Conservation (phyloP, 2,797 vertebrate genomes). For the Propithecus deckenii region DNA sequence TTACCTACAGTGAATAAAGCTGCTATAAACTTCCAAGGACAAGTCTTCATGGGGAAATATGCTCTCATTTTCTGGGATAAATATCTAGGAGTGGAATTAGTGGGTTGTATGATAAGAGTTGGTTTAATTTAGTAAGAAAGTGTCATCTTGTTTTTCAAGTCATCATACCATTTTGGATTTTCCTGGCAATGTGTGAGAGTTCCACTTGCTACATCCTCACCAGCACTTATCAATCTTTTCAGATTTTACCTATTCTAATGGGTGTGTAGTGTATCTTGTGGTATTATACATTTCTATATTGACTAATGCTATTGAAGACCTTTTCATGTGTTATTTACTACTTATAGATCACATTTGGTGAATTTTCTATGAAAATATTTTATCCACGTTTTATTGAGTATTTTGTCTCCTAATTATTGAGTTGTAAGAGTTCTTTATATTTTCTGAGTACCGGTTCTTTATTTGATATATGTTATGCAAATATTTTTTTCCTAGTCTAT, state of each 20-base stretch:
- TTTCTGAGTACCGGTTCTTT: background rate
- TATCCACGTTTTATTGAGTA: background rate
- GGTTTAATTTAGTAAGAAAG: background rate
- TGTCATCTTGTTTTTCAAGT: background rate
- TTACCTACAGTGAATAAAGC: background rate
- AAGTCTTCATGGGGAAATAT: background rate
- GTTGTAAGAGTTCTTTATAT: background rate
- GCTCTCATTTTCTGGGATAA: background rate
- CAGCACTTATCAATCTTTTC: background rate
- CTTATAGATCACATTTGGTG: background rate
- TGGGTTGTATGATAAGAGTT: background rate
- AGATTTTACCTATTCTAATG: background rate
- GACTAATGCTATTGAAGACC: background rate
- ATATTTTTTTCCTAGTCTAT: background rate
- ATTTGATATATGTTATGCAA: background rate
- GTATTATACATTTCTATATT: background rate
- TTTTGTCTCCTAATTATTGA: background rate
- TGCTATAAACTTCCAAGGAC: background rate
- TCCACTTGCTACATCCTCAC: background rate
- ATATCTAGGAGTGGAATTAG: background rate
- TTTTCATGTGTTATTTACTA: background rate
- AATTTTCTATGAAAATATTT: slow-evolving; percentile 11
- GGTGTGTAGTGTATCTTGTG: background rate
- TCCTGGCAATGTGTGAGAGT: background rate
- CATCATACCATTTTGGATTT: background rate